phyloP scores from a whole-genome alignment of 1,140 invertebrate species.

The Dinoponera quadriceps region DNA sequence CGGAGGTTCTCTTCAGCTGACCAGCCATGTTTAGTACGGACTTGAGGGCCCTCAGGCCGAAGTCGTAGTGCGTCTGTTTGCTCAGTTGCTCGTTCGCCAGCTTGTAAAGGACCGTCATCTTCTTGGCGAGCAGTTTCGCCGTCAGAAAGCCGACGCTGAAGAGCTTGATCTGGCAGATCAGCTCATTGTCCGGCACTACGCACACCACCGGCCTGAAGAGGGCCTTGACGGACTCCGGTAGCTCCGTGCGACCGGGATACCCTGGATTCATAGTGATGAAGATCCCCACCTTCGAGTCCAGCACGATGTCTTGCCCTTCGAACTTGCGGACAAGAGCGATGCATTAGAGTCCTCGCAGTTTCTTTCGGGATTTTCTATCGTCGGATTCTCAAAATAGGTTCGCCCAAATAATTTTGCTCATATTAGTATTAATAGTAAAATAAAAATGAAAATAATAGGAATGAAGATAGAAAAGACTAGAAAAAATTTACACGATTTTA shows the following conservation, averaged over 20 bases:
- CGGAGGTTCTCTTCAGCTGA: constrained; percentile 91
- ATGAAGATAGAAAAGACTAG: too few species aligned
- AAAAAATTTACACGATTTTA: too few species aligned
- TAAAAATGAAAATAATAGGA: too few species aligned
- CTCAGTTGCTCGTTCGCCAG: constrained; percentile 94
- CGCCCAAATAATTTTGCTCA: too few species aligned
- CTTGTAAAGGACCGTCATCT: constrained; percentile 96
- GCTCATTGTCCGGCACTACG: constrained; percentile 94
- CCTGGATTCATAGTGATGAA: constrained; percentile 98
- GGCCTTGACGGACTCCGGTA: constrained; percentile 96
- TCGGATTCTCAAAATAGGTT: background rate
- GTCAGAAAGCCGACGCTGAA: constrained; percentile 96
- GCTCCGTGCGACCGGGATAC: constrained; percentile 94
- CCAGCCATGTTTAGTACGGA: constrained; percentile 96
- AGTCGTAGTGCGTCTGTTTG: constrained; percentile 97
- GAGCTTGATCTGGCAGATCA: constrained; percentile 96
- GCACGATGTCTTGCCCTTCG: constrained; percentile 92
- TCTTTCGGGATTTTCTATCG: constrained; percentile 23
- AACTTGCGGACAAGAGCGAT: constrained; percentile 89
- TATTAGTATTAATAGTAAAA: too few species aligned
- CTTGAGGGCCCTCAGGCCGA: constrained; percentile 95
- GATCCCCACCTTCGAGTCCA: constrained; percentile 94
- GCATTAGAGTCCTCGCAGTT: too few species aligned
- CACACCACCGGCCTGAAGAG: constrained; percentile 96
- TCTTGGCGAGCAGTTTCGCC: constrained; percentile 95